Percentiles rank a stretch among this genome's conserved stretches.
Evolutionary conservation across 2,888 invertebrate genomes (phyloP).

Genomic region (Prosopocoilus inquinatus): DNA sequence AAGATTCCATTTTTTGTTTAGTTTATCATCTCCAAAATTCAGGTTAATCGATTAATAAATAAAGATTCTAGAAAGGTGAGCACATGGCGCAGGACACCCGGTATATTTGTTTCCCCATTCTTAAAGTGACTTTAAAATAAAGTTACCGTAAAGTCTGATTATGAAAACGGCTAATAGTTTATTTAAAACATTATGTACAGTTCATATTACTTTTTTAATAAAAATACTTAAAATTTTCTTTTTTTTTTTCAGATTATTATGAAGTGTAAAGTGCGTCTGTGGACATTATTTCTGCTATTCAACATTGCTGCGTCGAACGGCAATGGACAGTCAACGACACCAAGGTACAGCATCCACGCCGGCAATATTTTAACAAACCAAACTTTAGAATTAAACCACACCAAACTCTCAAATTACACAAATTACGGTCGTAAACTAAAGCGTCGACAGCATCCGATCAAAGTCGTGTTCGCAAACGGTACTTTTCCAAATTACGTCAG

Average conservation of each 20-base stretch:
- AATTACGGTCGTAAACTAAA: neutral
- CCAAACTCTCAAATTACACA: too few species aligned
- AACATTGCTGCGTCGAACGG: conserved; percentile 31
- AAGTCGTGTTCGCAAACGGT: neutral
- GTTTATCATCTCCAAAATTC: too few species aligned
- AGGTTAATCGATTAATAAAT: too few species aligned
- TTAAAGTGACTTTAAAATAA: too few species aligned
- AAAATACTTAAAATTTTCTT: conserved; percentile 13
- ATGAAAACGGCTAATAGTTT: too few species aligned
- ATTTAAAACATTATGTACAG: too few species aligned
- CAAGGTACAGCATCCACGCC: conserved; percentile 44
- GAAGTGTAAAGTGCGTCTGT: conserved; percentile 26
- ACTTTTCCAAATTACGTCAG: neutral
- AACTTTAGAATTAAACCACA: neutral
- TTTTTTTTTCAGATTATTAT: conserved; percentile 44
- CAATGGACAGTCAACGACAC: conserved; percentile 37
- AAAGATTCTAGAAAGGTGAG: too few species aligned
- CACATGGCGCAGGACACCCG: too few species aligned
- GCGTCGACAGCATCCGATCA: neutral
- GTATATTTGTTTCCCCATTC: too few species aligned
- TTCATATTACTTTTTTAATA: neutral
- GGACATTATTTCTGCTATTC: conserved; percentile 36
- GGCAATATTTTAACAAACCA: conserved; percentile 15
- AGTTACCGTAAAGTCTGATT: too few species aligned
- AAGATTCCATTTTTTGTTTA: too few species aligned